Percentiles rank a stretch among this genome's conserved stretches.
phyloP scores from a whole-genome alignment of 2,888 invertebrate species.

The Sphaerophoria rueppellii region DNA sequence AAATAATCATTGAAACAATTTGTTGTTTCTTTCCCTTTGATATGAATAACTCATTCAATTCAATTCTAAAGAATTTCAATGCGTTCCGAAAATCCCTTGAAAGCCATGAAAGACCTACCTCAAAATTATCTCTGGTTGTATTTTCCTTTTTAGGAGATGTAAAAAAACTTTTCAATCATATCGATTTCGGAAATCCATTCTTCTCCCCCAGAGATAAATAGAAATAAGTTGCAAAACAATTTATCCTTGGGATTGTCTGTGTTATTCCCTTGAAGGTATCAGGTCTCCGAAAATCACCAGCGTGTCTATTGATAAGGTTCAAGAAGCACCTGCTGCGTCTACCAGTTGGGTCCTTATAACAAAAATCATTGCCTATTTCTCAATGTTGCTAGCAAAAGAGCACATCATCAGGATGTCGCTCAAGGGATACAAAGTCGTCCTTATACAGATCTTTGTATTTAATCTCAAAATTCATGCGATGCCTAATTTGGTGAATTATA shows the following conservation, averaged over 20 bases:
- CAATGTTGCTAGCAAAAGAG: neutral
- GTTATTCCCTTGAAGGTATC: neutral
- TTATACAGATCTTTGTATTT: neutral
- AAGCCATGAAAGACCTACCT: neutral
- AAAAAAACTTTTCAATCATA: neutral
- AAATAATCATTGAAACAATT: slow-evolving; percentile 1
- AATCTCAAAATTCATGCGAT: neutral
- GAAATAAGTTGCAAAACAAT: slow-evolving; percentile 6
- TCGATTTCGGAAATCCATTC: neutral
- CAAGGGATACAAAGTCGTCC: neutral
- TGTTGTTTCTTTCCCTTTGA: neutral
- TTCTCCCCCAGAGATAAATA: neutral
- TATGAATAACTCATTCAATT: neutral
- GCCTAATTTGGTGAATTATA: neutral
- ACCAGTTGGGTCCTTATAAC: neutral
- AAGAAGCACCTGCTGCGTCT: neutral
- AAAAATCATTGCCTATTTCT: neutral
- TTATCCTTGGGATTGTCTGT: neutral
- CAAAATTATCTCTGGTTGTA: no score
- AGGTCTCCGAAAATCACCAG: neutral
- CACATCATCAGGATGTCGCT: neutral
- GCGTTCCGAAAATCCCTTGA: no score
- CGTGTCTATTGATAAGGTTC: neutral
- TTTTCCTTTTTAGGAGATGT: no score
- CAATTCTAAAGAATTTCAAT: neutral